Percentiles rank a stretch among this genome's conserved stretches.
Conservation (phyloP, 2,888 invertebrate species). For the Leucania comma region DNA sequence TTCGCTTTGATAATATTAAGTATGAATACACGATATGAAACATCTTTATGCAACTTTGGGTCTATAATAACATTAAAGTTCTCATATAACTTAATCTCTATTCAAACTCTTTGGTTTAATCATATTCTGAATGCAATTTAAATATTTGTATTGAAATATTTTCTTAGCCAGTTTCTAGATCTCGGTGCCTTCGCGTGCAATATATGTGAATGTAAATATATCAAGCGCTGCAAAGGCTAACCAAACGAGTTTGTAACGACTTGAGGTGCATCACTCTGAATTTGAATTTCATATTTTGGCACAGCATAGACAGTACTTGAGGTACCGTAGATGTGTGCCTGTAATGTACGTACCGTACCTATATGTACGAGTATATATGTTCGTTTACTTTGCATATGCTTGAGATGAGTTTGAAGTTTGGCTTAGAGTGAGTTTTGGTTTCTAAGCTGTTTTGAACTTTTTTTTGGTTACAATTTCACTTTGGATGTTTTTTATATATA, state of each 20-base stretch:
- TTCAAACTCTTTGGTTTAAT: background rate
- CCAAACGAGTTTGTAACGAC: slow-evolving; percentile 83
- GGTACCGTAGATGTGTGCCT: slow-evolving; percentile 28
- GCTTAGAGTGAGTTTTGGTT: background rate
- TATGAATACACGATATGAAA: too few relatives aligned
- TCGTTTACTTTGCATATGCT: slow-evolving; percentile 42
- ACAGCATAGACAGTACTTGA: slow-evolving; percentile 69
- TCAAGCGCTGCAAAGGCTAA: slow-evolving; percentile 66
- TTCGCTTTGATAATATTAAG: too few relatives aligned
- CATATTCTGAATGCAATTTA: slow-evolving; percentile 27
- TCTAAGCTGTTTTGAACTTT: background rate
- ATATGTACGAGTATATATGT: slow-evolving; percentile 37
- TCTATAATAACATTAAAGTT: background rate
- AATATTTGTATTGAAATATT: slow-evolving; percentile 47
- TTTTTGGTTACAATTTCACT: background rate
- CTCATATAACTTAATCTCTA: background rate
- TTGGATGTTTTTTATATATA: too few relatives aligned
- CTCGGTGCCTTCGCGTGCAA: slow-evolving; percentile 37
- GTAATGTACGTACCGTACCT: too few relatives aligned
- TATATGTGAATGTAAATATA: slow-evolving; percentile 64
- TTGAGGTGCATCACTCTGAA: slow-evolving; percentile 76
- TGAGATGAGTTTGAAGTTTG: slow-evolving; percentile 22
- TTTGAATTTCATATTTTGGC: slow-evolving; percentile 79
- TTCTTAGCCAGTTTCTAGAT: slow-evolving; percentile 31
- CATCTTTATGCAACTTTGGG: too few relatives aligned